Evolutionary conservation across 2,113 vertebrate genomes (phyloP).

Genomic region (Astur gentilis): DNA sequence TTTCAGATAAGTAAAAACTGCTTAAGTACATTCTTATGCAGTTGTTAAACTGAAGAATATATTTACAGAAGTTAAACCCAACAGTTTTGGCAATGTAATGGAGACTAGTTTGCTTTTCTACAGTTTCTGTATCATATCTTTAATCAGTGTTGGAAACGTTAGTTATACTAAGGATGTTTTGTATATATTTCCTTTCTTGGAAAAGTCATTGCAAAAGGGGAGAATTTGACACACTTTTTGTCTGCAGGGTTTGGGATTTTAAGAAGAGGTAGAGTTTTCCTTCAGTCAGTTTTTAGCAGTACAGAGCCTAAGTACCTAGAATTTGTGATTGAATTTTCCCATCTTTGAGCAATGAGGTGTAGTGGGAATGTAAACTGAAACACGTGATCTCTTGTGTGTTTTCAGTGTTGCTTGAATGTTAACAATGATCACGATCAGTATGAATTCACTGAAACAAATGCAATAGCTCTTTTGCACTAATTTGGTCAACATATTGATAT

Average conservation of each 20-base stretch:
- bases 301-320: neutral
- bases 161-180: neutral
- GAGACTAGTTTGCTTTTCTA: neutral
- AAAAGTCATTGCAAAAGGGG: neutral
- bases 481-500: neutral
- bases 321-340: neutral
- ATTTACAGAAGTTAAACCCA: neutral
- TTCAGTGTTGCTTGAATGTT: neutral
- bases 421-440: neutral
- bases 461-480: neutral
- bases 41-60: neutral
- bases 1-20: neutral
- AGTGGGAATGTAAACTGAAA: neutral
- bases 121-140: neutral
- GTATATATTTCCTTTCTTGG: neutral
- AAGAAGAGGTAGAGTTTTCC: neutral
- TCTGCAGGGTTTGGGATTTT: neutral
- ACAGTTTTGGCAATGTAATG: neutral
- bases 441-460: neutral
- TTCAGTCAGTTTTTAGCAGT: neutral
- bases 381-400: neutral
- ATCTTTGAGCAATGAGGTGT: neutral
- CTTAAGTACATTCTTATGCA: neutral
- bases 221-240: neutral
- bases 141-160: accelerated